phyloP scores from a whole-genome alignment of 2,888 invertebrate genomes.

The Phymatocera aterrima region DNA sequence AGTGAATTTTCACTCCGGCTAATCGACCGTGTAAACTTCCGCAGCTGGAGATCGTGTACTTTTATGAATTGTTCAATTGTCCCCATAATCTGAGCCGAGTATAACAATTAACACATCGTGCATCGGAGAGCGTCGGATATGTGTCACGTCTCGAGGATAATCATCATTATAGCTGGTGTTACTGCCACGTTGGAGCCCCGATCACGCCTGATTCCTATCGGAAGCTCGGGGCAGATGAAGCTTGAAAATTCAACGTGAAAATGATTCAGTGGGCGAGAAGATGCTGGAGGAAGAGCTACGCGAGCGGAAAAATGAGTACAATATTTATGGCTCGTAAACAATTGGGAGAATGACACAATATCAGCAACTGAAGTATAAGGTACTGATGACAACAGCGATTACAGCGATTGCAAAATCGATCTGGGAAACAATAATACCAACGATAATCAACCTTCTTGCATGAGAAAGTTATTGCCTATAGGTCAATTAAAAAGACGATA shows the following conservation, averaged over 20 bases:
- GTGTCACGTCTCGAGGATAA: background rate
- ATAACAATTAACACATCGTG: background rate
- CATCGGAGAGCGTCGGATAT: background rate
- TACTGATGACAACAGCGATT: background rate
- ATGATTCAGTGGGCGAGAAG: background rate
- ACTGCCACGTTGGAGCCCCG: background rate
- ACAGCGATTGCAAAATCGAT: background rate
- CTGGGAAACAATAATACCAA: background rate
- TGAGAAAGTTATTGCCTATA: background rate
- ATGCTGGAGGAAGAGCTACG: background rate
- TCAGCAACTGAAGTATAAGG: background rate
- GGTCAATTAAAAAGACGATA: background rate
- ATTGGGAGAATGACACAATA: background rate
- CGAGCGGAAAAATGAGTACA: background rate
- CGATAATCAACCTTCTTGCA: background rate
- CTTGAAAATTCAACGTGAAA: background rate
- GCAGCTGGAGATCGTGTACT: too few relatives aligned
- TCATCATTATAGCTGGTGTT: background rate
- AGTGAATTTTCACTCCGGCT: too few relatives aligned
- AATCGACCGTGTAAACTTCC: too few relatives aligned
- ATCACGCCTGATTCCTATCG: background rate
- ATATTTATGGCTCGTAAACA: background rate
- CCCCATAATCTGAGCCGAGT: background rate
- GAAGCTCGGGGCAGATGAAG: background rate
- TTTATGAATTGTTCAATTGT: background rate